A percentile compares a stretch with the other conserved stretches of the same genome.
Conservation (phyloP, 2,888 invertebrate genomes). For the Melanotus villosus region DNA sequence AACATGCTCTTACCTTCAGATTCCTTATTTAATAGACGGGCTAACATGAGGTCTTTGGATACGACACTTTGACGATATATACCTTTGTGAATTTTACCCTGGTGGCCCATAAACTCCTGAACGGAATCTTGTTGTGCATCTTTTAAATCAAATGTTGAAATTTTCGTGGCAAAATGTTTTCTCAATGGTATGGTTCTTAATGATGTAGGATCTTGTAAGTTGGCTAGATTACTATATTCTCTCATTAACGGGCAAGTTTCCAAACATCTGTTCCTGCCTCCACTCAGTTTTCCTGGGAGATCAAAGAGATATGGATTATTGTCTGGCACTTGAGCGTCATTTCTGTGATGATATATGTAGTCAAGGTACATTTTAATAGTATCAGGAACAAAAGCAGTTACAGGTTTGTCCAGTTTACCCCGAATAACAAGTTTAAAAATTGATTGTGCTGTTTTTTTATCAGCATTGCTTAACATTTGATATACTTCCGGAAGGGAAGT, state of each 20-base stretch:
- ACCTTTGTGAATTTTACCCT: too few relatives aligned
- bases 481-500: too few relatives aligned
- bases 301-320: not conserved
- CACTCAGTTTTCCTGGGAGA: not conserved
- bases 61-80: too few relatives aligned
- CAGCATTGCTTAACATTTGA: too few relatives aligned
- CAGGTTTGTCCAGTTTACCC: not conserved
- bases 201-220: not conserved
- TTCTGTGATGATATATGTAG: not conserved
- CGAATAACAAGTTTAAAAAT: not conserved
- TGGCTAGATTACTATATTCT: not conserved
- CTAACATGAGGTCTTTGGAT: too few relatives aligned
- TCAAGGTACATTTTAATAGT: not conserved
- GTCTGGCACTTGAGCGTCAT: not conserved
- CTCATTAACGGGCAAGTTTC: slow-evolving; percentile 1
- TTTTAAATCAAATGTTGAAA: too few relatives aligned
- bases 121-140: too few relatives aligned
- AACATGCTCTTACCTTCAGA: too few relatives aligned
- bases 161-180: too few relatives aligned
- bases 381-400: not conserved
- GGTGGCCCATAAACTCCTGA: too few relatives aligned
- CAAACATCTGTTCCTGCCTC: not conserved
- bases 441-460: not conserved
- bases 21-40: too few relatives aligned
- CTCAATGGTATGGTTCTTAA: too few relatives aligned